Conservation (phyloP, 2,888 invertebrate genomes). For the Stenurella melanura region DNA sequence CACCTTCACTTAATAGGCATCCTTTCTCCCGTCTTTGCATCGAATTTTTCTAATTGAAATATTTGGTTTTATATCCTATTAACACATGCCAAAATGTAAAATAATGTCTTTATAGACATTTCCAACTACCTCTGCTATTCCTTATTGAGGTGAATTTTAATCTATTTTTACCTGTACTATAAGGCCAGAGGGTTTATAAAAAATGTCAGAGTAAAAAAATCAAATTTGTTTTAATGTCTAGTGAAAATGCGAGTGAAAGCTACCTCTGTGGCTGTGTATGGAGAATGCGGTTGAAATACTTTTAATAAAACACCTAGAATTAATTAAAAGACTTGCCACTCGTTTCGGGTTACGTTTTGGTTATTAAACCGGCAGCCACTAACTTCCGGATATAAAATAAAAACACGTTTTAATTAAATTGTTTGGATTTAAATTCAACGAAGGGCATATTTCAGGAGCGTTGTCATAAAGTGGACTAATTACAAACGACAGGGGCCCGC, state of each 20-base stretch:
- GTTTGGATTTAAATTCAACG: neutral
- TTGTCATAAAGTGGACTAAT: neutral
- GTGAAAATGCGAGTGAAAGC: neutral
- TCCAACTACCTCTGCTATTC: too few species aligned
- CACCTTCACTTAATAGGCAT: too few species aligned
- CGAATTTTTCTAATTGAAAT: too few species aligned
- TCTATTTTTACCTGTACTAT: too few species aligned
- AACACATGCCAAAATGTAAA: too few species aligned
- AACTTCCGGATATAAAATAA: neutral
- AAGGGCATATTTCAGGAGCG: neutral
- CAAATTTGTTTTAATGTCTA: too few species aligned
- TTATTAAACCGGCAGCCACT: neutral
- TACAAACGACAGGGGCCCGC: neutral
- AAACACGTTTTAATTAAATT: constrained; percentile 4
- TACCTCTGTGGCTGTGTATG: neutral
- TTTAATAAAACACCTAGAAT: neutral
- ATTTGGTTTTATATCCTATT: too few species aligned
- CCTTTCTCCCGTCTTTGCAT: too few species aligned
- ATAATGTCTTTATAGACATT: too few species aligned
- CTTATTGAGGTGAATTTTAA: too few species aligned
- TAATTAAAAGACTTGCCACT: neutral
- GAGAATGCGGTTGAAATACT: neutral
- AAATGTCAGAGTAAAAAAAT: too few species aligned
- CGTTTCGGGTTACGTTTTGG: neutral
- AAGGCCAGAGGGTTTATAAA: too few species aligned